These are phyloP conservation scores for Mystacornis crossleyi DNA, from an alignment of 2,113 vertebrate species.

Conservation along the genomic window DNA sequence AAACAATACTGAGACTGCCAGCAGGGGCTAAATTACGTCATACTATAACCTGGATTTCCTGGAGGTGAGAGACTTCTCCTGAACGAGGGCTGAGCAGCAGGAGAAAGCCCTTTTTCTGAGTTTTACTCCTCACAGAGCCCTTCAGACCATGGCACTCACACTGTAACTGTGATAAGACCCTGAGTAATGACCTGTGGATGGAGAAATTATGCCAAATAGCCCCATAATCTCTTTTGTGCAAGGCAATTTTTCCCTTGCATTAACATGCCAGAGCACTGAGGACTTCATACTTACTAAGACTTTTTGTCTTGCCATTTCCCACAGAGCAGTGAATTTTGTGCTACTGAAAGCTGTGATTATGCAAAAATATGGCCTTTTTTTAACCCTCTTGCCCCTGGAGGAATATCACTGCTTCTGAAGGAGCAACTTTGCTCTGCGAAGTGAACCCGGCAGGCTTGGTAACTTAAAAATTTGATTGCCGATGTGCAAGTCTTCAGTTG, in stretches of 20 bases:
- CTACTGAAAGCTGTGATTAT: conserved; percentile 14
- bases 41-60: background rate
- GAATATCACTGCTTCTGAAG: background rate
- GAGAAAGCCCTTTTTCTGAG: background rate
- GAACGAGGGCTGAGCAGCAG: background rate
- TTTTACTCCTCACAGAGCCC: background rate
- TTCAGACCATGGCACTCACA: background rate
- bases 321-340: background rate
- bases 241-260: background rate
- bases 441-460: background rate
- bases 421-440: background rate
- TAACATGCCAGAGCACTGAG: background rate
- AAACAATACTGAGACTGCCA: background rate
- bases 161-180: background rate
- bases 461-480: background rate
- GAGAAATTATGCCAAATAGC: background rate
- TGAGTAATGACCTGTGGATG: background rate
- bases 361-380: background rate
- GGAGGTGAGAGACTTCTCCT: background rate
- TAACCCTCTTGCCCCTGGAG: fast-evolving
- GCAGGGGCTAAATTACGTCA: background rate
- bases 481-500: background rate
- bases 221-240: background rate
- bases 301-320: conserved; percentile 10
- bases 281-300: background rate